These are phyloP conservation scores for Cherax quadricarinatus DNA, from an alignment of 1,140 invertebrate species.

Conservation along the genomic window DNA sequence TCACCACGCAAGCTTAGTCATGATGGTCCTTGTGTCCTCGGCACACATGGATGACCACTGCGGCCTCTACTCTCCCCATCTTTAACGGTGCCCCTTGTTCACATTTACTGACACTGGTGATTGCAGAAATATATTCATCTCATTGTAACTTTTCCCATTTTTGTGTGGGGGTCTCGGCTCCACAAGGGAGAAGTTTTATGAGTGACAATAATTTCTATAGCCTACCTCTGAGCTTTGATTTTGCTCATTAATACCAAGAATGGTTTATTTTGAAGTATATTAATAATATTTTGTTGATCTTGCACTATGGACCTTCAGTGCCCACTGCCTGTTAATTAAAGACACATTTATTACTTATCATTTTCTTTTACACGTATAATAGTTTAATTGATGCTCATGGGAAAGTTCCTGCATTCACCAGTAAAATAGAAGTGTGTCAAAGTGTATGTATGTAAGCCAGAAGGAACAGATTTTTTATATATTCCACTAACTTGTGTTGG, in stretches of 20 bases:
- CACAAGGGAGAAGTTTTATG: neutral
- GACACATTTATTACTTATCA: neutral
- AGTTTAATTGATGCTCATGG: slow-evolving; percentile 21
- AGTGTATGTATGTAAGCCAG: slow-evolving; percentile 58
- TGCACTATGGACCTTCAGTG: neutral
- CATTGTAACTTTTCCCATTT: neutral
- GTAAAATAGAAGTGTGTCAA: slow-evolving; percentile 42
- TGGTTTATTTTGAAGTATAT: neutral
- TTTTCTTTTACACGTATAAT: neutral
- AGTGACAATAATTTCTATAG: neutral
- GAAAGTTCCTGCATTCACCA: slow-evolving; percentile 49
- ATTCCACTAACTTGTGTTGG: slow-evolving; percentile 67
- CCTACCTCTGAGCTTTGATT: slow-evolving; percentile 8
- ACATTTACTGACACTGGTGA: slow-evolving; percentile 55
- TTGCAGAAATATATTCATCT: slow-evolving; percentile 28
- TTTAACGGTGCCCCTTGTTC: slow-evolving; percentile 35
- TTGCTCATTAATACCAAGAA: neutral
- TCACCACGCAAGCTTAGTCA: neutral
- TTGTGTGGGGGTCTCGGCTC: neutral
- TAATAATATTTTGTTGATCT: neutral
- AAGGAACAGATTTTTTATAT: slow-evolving; percentile 58
- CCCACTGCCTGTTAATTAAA: neutral
- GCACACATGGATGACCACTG: slow-evolving; percentile 7
- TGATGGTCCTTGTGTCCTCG: too few species aligned
- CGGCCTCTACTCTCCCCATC: slow-evolving; percentile 26